These are phyloP conservation scores for Macaria notata DNA, from an alignment of 2,888 invertebrate species.

Conservation along the genomic window DNA sequence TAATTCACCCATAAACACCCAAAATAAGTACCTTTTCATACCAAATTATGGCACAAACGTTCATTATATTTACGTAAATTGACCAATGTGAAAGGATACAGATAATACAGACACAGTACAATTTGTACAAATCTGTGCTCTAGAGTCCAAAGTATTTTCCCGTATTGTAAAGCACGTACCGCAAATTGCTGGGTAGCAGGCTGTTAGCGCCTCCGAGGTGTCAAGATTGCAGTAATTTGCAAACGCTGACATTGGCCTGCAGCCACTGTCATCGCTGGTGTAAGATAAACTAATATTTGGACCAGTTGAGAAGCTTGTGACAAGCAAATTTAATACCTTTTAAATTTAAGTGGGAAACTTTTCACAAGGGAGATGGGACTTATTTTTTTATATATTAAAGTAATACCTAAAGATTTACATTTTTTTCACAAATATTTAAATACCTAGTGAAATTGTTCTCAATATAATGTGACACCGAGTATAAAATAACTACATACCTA, in stretches of 20 bases:
- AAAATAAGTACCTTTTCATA: too few relatives aligned
- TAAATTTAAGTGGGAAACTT: too few relatives aligned
- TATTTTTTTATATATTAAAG: too few relatives aligned
- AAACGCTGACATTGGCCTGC: conserved; percentile 59
- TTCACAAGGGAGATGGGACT: too few relatives aligned
- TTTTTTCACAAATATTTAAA: too few relatives aligned
- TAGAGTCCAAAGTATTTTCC: conserved; percentile 11
- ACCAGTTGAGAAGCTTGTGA: conserved; percentile 6
- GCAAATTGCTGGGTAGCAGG: conserved; percentile 71
- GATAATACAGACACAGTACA: conserved; percentile 16
- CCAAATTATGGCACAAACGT: too few relatives aligned
- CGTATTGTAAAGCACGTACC: conserved; percentile 50
- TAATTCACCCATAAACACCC: too few relatives aligned
- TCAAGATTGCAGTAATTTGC: conserved; percentile 82
- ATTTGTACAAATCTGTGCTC: background rate
- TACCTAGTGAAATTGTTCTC: too few relatives aligned
- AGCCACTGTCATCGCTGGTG: conserved; percentile 78
- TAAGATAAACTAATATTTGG: conserved; percentile 29
- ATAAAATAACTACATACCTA: too few relatives aligned
- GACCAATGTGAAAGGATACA: conserved; percentile 9
- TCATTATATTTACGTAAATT: background rate
- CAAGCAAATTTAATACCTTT: background rate
- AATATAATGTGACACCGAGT: too few relatives aligned
- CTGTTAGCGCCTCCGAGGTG: conserved; percentile 82
- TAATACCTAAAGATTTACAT: too few relatives aligned